Evolutionary conservation across 2,888 invertebrate species (phyloP).

Genomic region (Stenodema calcarata): DNA sequence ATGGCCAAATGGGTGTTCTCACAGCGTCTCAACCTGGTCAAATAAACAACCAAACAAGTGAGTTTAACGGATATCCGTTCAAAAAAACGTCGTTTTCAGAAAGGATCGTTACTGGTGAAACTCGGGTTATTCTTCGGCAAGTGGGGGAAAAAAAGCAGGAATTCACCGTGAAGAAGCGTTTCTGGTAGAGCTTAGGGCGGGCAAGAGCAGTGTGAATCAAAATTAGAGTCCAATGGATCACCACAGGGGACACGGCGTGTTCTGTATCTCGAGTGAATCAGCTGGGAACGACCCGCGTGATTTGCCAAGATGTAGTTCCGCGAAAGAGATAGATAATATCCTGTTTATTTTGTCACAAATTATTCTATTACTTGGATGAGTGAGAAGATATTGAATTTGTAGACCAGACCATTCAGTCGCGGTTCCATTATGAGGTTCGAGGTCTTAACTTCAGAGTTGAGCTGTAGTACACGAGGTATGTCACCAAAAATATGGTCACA

Average conservation of each 20-base stretch:
- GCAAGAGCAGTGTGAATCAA: not conserved
- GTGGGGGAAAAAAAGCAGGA: too few relatives aligned
- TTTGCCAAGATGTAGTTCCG: not conserved
- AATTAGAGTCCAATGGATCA: not conserved
- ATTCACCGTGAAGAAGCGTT: not conserved
- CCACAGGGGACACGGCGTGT: not conserved
- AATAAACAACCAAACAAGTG: constrained; percentile 29
- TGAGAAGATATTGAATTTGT: not conserved
- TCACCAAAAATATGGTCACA: too few relatives aligned
- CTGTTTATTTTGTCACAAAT: too few relatives aligned
- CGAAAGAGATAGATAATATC: too few relatives aligned
- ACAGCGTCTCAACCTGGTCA: constrained; percentile 25
- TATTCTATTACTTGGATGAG: not conserved
- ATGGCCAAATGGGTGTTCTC: constrained; percentile 46
- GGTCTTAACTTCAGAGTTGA: too few relatives aligned
- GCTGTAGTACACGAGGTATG: too few relatives aligned
- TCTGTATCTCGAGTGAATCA: not conserved
- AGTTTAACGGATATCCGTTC: not conserved
- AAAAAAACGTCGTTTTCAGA: not conserved
- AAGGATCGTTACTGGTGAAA: not conserved
- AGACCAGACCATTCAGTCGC: too few relatives aligned
- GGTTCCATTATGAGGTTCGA: too few relatives aligned
- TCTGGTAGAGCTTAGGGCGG: not conserved
- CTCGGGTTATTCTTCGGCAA: not conserved
- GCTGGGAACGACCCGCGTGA: not conserved